Base-by-base conservation (phyloP, 1,140 invertebrate genomes). In the Frieseomelitta varia region DNA sequence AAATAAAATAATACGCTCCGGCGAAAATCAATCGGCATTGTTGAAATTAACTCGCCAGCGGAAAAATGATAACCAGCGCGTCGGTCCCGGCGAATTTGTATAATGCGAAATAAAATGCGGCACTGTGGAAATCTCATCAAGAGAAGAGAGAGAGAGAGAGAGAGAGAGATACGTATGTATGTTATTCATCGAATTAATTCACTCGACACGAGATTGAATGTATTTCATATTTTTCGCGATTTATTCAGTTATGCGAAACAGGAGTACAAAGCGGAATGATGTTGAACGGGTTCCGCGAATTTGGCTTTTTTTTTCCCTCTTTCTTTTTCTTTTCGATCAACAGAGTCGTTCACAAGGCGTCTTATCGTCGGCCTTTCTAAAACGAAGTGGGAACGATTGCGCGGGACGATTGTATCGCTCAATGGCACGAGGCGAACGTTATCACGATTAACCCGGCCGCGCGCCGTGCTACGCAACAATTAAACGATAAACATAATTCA, bases 401-500 rank as follows among this genome's bases (percentile, higher is more conserved):
- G 11, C 10, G 21, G 10, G 12, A 0, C 34, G 27, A 51, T 63
- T 47, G 27, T n/a, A 61, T 68, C 19, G 47, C 19, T 81, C 21
- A 51, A 47, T 19, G 39, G 27, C 10, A 17, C 1, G 17, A 73
- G n/a, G 27, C 39, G 4, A 53, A 61, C n/a, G 27, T 79, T 55
- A 47, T 69, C 24, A 65, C 39, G 34, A 21, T 30, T n/a, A 39
- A 69, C 24, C 6, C 12, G 27, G 15, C 10, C 3, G 53, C 30
- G 30, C 6, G n/a, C n/a, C 65, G 4, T 6, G 19, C 6, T 14
- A 21, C 10, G 39, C 55, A 14, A 73, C 55, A 74, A 81, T 61
- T 61, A 81, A 74, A 51, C 39, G 19, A 74, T 79, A 53, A 34
- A 61, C 56, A 51, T 17, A 63, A 74, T 53, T 63, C n/a, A 17